Evolutionary conservation across 2,888 invertebrate genomes (phyloP).

Genomic region (Oscheius sp.): DNA sequence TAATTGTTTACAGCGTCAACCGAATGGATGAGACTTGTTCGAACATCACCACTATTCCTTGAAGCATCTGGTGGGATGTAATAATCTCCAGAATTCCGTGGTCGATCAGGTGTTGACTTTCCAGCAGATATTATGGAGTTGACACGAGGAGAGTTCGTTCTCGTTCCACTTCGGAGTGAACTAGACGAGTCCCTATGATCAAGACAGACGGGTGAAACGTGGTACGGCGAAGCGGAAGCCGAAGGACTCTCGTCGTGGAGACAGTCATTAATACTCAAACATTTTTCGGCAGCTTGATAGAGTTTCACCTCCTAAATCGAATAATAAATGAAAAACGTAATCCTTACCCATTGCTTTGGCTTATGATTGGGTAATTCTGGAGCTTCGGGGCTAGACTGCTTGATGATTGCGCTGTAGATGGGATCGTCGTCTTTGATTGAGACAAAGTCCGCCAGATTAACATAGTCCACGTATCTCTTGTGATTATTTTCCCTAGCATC

Average conservation of each 20-base stretch:
- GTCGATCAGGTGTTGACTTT: constrained; percentile 12
- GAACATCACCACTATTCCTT: constrained; percentile 4
- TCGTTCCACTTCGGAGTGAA: background rate
- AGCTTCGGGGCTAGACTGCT: constrained; percentile 30
- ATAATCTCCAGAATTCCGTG: constrained; percentile 25
- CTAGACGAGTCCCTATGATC: constrained; percentile 1
- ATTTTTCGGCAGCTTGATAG: constrained; percentile 61
- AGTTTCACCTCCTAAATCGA: constrained; percentile 52
- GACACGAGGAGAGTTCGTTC: constrained; percentile 18
- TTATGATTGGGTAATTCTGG: constrained; percentile 56
- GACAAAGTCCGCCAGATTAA: constrained; percentile 62
- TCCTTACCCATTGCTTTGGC: constrained; percentile 50
- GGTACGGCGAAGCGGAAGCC: constrained; percentile 42
- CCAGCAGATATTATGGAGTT: constrained; percentile 13
- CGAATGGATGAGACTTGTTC: constrained; percentile 11
- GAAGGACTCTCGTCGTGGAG: constrained; percentile 21
- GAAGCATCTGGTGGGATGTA: constrained; percentile 33
- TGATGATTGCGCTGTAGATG: constrained; percentile 60
- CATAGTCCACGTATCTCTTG: constrained; percentile 53
- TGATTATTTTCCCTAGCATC: constrained; percentile 24
- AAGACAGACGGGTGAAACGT: constrained; percentile 35
- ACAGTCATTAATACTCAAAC: constrained; percentile 48
- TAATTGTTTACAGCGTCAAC: constrained; percentile 6
- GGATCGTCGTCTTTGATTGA: constrained; percentile 56
- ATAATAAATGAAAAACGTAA: background rate